These are phyloP conservation scores for Aeoliscus strigatus DNA, from an alignment of 2,797 vertebrate genomes.

Conservation along the genomic window DNA sequence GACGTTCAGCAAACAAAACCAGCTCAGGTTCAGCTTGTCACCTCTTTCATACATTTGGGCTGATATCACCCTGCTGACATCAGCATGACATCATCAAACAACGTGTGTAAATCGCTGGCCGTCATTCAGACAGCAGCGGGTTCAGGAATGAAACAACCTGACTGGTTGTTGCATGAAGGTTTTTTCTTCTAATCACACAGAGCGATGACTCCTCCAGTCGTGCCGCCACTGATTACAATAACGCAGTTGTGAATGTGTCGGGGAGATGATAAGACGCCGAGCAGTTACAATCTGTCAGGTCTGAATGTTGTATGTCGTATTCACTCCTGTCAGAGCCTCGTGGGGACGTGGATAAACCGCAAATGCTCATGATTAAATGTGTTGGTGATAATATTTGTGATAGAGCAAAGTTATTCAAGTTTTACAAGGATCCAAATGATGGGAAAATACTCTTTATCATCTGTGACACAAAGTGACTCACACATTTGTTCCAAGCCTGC, in stretches of 20 bases:
- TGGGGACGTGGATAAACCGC: slow-evolving; percentile 29
- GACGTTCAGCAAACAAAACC: too few species aligned
- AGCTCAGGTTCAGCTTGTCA: too few species aligned
- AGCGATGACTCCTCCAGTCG: slow-evolving; percentile 1
- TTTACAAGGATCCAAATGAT: not conserved
- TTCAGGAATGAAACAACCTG: too few species aligned
- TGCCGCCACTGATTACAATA: slow-evolving; percentile 19
- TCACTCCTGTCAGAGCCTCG: slow-evolving; percentile 14
- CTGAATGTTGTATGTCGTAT: too few species aligned
- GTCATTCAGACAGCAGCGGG: too few species aligned
- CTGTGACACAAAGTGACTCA: not conserved
- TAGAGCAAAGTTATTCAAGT: slow-evolving; percentile 2
- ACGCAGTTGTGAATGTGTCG: slow-evolving; percentile 14
- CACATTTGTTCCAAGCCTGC: not conserved
- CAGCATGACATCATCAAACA: slow-evolving; percentile 1
- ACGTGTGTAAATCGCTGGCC: not conserved
- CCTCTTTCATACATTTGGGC: too few species aligned
- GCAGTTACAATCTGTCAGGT: too few species aligned
- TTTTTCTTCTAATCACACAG: slow-evolving; percentile 47
- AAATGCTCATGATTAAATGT: slow-evolving; percentile 27
- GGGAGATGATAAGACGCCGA: slow-evolving; percentile 28
- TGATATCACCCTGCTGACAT: slow-evolving; percentile 1
- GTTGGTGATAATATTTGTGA: slow-evolving; percentile 18
- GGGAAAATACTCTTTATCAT: slow-evolving; percentile 13
- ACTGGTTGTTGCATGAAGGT: not conserved